A percentile compares a stretch with the other conserved stretches of the same genome.
Evolutionary conservation across 2,113 vertebrate genomes (phyloP).

Genomic region (Colaptes auratus): DNA sequence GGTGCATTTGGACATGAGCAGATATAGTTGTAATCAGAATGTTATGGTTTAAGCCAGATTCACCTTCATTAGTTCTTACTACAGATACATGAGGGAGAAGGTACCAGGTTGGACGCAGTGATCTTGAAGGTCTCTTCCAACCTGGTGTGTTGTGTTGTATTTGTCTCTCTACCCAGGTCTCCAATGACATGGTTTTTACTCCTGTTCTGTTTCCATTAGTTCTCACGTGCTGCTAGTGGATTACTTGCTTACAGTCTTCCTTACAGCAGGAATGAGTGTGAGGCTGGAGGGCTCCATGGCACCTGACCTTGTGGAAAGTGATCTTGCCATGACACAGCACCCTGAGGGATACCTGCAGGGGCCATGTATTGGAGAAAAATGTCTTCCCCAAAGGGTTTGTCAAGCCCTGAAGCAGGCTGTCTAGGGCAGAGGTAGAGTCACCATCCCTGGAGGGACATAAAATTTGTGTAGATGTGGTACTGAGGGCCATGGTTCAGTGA

Average conservation of each 20-base stretch:
- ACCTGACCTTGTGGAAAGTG: fast-evolving
- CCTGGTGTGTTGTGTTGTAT: no score
- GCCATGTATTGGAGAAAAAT: background rate
- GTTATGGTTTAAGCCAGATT: background rate
- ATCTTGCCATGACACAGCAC: background rate
- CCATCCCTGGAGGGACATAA: no score
- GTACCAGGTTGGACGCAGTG: no score
- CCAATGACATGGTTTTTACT: background rate
- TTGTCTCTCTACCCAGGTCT: background rate
- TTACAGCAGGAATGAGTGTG: background rate
- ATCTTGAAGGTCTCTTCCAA: no score
- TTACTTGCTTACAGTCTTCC: background rate
- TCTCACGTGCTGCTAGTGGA: background rate
- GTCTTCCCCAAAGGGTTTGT: no score
- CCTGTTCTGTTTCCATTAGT: background rate
- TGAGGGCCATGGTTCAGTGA: no score
- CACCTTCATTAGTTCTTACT: fast-evolving
- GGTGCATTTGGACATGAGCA: fast-evolving
- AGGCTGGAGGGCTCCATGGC: background rate
- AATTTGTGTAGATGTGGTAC: no score
- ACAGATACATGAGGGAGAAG: background rate
- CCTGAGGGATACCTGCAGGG: fast-evolving
- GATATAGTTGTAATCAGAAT: background rate
- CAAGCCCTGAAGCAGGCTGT: no score
- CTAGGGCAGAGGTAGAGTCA: no score